Conservation (phyloP, 2,888 invertebrate species). For the Syritta pipiens region DNA sequence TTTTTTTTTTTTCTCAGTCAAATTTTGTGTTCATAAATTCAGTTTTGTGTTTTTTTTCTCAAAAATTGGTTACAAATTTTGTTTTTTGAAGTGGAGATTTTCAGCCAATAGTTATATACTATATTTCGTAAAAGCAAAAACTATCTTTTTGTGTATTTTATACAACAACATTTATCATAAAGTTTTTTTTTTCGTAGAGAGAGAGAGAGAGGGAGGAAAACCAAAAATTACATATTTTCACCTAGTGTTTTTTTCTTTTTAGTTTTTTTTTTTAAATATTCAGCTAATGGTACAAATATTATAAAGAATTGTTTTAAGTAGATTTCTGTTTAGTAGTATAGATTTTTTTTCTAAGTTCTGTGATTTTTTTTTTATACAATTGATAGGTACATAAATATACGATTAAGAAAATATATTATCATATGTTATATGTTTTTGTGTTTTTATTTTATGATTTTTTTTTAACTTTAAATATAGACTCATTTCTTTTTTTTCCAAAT, state of each 20-base stretch:
- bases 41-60: conserved; percentile 42
- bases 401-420: conserved; percentile 70
- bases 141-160: conserved; percentile 9
- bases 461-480: conserved; percentile 64
- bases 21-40: conserved; percentile 67
- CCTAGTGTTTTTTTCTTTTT: conserved; percentile 27
- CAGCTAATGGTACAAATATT: conserved; percentile 52
- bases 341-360: conserved; percentile 32
- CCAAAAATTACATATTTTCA: conserved; percentile 54
- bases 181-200: conserved; percentile 14
- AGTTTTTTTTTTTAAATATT: conserved; percentile 24
- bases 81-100: too few species aligned
- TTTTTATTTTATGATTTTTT: conserved; percentile 44
- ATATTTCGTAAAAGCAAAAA: conserved; percentile 18
- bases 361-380: conserved; percentile 60
- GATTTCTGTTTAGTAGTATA: conserved; percentile 54
- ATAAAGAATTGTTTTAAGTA: conserved; percentile 54
- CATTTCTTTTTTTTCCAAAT: conserved; percentile 45
- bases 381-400: conserved; percentile 69
- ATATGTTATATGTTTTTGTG: conserved; percentile 55
- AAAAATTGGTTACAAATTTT: conserved; percentile 55
- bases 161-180: conserved; percentile 47
- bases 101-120: not conserved
- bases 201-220: too few species aligned
- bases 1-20: conserved; percentile 65